Base-by-base conservation (phyloP, 2,797 vertebrate genomes). In the Telmatherina bonti region DNA sequence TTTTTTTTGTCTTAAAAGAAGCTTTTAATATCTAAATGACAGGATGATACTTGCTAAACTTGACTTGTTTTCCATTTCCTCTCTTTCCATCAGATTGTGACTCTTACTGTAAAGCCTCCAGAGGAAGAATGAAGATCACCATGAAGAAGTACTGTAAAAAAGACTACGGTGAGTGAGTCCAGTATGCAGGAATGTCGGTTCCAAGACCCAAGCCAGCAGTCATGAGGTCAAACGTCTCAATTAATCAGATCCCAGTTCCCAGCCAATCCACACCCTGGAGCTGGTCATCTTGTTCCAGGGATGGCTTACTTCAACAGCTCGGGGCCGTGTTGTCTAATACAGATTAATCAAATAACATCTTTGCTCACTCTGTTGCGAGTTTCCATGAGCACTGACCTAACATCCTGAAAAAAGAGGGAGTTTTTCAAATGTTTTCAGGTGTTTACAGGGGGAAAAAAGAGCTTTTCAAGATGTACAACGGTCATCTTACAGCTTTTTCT, bases 61-160 rank as follows among this genome's bases (percentile, higher is more conserved):
- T 59, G 2, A 51, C 35, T 38, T 9, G 49, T 24, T 56, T 22
- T 41, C 18, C 11, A 20, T 71, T 24, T 79, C 55, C 36, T 59
- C 47, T 69, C 53, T 73, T 24, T 13, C 74, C 72, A 51, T 16
- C 76, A 96, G 95, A 95, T 74, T 99, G 98, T 15, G 97, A 99
- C 54, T 96, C 97, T 53, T 97, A 99, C 92, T 99, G 98, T 93
- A 99, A 98, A 91, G 95, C 96, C 24, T 97, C 98, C 82, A 99
- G 98, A 87, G 97, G 97, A 70, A 99, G 98, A 84, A 95, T 99
- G 95, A 99, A 99, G 95, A 97, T 99, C 92, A 99, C 97, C 91
- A 99, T 99, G 97, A 99, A 98, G 91, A 99, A 98, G 78, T 99
- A 99, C 93, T 99, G 98, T 84, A 99, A 99, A 91, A 99, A 99